These are phyloP conservation scores for Lepilemur ruficaudatus DNA, from an alignment of 2,797 vertebrate genomes.

Conservation along the genomic window DNA sequence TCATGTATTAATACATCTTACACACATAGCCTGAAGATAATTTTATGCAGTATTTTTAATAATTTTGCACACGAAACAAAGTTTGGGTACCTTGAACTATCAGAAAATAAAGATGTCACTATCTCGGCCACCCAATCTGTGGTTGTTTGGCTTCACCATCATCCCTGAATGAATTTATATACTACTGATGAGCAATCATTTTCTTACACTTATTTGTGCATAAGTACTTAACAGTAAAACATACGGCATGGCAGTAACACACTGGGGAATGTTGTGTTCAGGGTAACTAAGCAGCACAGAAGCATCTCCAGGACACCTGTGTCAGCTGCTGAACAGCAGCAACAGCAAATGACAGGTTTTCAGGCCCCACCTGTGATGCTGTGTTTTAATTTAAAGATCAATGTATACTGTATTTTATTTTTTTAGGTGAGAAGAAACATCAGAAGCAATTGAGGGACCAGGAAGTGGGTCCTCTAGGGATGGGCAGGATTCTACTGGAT, in stretches of 20 bases:
- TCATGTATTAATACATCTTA: background rate
- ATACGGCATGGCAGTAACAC: background rate
- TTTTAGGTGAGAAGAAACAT: background rate
- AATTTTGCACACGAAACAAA: background rate
- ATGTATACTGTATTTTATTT: background rate
- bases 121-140: background rate
- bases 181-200: background rate
- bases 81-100: background rate
- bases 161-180: background rate
- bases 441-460: background rate
- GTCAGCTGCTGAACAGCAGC: background rate
- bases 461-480: background rate
- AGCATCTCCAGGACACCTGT: background rate
- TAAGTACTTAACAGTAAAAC: background rate
- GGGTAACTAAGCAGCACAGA: background rate
- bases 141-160: background rate
- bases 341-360: background rate
- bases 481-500: background rate
- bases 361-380: too few species aligned
- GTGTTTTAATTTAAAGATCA: background rate
- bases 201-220: background rate
- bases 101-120: background rate
- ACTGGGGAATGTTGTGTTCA: background rate
- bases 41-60: background rate
- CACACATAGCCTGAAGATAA: background rate